These are phyloP conservation scores for Ecliptopera silaceata DNA, from an alignment of 2,888 invertebrate species.

Conservation along the genomic window DNA sequence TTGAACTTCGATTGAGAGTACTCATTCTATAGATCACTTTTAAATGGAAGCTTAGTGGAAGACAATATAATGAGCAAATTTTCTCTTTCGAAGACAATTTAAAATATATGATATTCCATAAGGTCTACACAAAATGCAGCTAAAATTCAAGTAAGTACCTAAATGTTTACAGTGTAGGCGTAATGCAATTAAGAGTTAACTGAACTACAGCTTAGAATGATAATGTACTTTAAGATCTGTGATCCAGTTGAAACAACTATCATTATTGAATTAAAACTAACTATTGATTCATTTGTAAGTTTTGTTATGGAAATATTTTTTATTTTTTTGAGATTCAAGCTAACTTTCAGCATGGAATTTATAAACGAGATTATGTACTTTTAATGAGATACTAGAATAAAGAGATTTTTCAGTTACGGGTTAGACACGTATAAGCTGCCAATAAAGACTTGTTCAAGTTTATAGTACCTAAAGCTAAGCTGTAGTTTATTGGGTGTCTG, in stretches of 20 bases:
- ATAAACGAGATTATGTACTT: no score
- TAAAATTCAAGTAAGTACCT: neutral
- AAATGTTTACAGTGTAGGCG: slow-evolving; percentile 9
- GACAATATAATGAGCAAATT: neutral
- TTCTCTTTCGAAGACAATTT: slow-evolving; percentile 13
- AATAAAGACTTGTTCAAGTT: no score
- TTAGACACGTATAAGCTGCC: no score
- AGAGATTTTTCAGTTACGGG: no score
- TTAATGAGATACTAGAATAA: no score
- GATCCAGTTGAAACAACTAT: neutral
- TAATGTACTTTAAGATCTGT: neutral
- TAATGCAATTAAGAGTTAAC: neutral
- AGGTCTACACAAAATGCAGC: slow-evolving; percentile 8
- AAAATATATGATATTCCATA: slow-evolving; percentile 9
- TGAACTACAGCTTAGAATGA: slow-evolving; percentile 12
- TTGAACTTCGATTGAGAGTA: slow-evolving; percentile 10
- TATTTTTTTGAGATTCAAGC: no score
- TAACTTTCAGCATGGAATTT: no score
- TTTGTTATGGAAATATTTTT: no score
- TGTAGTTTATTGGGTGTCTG: slow-evolving; percentile 2
- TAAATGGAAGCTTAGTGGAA: slow-evolving; percentile 3
- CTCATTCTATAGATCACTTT: neutral
- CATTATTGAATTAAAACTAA: no score
- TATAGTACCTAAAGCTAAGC: neutral
- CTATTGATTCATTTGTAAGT: no score